These are phyloP conservation scores for Acleris laterana DNA, from an alignment of 2,888 invertebrate species.

Conservation along the genomic window DNA sequence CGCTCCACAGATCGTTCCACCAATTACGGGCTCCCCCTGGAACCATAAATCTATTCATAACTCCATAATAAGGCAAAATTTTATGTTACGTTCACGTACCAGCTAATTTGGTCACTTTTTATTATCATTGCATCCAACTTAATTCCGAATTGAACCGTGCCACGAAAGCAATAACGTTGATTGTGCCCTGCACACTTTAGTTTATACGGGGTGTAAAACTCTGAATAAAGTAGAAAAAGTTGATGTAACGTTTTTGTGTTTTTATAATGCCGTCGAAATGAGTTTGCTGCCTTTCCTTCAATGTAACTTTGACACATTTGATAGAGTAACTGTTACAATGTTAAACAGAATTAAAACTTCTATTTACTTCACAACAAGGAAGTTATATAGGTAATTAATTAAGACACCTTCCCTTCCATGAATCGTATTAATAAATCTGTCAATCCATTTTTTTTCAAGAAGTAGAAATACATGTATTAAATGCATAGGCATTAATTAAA, in stretches of 20 bases:
- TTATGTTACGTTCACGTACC: constrained; percentile 28
- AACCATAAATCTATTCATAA: constrained; percentile 35
- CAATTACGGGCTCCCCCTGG: constrained; percentile 20
- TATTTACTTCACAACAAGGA: too few species aligned
- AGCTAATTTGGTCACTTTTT: constrained; percentile 37
- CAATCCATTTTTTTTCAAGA: too few species aligned
- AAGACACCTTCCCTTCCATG: too few species aligned
- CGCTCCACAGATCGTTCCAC: constrained; percentile 21
- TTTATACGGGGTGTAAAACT: constrained; percentile 31
- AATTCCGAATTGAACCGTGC: constrained; percentile 23
- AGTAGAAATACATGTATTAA: too few species aligned
- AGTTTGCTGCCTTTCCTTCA: constrained; percentile 15
- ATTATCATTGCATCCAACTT: constrained; percentile 24
- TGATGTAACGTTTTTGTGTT: constrained; percentile 28
- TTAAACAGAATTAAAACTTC: too few species aligned
- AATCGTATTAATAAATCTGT: too few species aligned
- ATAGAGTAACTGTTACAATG: background rate
- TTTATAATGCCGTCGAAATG: constrained; percentile 22
- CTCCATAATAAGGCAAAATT: constrained; percentile 35
- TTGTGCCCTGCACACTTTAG: constrained; percentile 27
- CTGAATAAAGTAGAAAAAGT: constrained; percentile 27
- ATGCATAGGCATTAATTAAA: too few species aligned
- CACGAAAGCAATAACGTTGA: constrained; percentile 19
- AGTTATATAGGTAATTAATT: too few species aligned
- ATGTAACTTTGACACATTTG: constrained; percentile 3